Evolutionary conservation across 2,113 vertebrate genomes (phyloP).

Genomic region (Hyla sarda): DNA sequence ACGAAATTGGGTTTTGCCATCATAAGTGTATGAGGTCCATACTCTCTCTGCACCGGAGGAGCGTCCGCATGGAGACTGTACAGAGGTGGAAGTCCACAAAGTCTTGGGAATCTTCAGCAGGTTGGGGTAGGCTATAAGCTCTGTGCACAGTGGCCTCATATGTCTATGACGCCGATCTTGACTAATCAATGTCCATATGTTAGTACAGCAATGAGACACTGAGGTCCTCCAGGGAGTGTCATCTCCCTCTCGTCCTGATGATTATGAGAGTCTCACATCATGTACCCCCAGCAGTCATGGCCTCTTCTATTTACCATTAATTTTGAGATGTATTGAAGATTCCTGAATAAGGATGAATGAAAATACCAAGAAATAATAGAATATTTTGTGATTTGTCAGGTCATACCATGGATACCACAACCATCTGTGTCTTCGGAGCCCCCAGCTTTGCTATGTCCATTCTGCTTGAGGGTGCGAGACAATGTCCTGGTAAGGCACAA

Average conservation of each 20-base stretch:
- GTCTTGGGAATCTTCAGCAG: no score
- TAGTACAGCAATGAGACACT: not conserved
- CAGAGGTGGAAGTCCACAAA: no score
- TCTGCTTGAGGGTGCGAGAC: conserved; percentile 72
- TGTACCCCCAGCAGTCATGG: not conserved
- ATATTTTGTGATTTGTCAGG: conserved; percentile 59
- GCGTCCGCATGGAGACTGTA: no score
- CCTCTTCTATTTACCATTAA: not conserved
- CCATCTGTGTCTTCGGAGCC: conserved; percentile 73
- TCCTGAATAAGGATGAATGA: not conserved
- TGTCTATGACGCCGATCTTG: no score
- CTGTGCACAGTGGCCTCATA: no score
- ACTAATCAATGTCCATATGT: not conserved
- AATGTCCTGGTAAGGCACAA: conserved; percentile 72
- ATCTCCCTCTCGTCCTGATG: not conserved
- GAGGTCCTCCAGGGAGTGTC: not conserved
- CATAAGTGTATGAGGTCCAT: no score
- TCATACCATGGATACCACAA: conserved; percentile 65
- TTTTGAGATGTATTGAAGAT: not conserved
- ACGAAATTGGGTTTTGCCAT: no score
- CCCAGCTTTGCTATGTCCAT: conserved; percentile 72
- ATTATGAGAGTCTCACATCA: not conserved
- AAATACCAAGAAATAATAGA: not conserved
- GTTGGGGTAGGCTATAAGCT: no score
- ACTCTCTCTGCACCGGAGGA: no score